A percentile compares a stretch with the other conserved stretches of the same genome.
These are phyloP conservation scores for Nylanderia fulva DNA, from an alignment of 1,140 invertebrate genomes.

Conservation along the genomic window DNA sequence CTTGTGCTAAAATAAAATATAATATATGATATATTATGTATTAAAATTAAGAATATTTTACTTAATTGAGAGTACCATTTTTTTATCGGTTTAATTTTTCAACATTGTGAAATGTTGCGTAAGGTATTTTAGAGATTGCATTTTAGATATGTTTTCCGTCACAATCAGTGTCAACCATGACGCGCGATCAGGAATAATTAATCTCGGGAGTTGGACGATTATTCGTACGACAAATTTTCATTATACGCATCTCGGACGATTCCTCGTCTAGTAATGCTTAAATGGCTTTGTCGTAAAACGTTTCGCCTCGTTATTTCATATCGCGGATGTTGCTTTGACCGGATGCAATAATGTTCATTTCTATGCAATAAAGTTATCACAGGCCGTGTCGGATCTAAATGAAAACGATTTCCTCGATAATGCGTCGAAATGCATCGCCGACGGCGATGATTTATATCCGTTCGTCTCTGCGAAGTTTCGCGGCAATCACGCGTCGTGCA, in stretches of 20 bases:
- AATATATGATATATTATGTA: not conserved
- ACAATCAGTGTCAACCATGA: not conserved
- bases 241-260: not conserved
- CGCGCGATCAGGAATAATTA: not conserved
- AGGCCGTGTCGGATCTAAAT: slow-evolving; percentile 1
- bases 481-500: not conserved
- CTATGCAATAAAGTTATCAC: slow-evolving; percentile 52
- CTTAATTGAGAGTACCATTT: not conserved
- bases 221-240: slow-evolving; percentile 19
- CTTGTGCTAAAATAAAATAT: no score
- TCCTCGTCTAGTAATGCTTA: not conserved
- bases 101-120: not conserved
- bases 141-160: slow-evolving; percentile 8
- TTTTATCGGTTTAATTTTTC: not conserved
- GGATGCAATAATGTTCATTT: slow-evolving; percentile 52
- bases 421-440: slow-evolving; percentile 30
- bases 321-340: slow-evolving; percentile 15
- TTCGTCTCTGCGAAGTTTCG: slow-evolving; percentile 34
- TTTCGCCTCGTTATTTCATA: slow-evolving; percentile 40
- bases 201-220: not conserved
- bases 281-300: slow-evolving; percentile 29
- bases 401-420: slow-evolving; percentile 47
- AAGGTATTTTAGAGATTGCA: not conserved
- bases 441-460: slow-evolving; percentile 38
- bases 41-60: not conserved